These are phyloP conservation scores for Paradisaea rubra DNA, from an alignment of 2,113 vertebrate species.

Conservation along the genomic window DNA sequence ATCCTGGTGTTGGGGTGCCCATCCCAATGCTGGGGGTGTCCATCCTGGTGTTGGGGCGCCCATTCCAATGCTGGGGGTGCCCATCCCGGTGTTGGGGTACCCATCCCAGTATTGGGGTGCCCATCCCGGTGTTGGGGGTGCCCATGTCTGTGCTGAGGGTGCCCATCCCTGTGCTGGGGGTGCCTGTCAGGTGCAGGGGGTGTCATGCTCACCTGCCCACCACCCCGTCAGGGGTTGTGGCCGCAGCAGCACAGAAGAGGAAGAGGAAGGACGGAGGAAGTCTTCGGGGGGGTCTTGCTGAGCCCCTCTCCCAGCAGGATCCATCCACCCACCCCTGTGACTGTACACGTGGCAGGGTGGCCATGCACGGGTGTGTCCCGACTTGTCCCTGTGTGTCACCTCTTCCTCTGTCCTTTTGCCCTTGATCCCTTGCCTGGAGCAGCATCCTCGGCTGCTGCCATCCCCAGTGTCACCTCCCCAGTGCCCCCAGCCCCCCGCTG, in stretches of 20 bases:
- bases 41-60: background rate
- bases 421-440: background rate
- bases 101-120: too few species aligned
- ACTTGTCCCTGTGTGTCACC: background rate
- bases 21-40: background rate
- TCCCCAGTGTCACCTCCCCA: background rate
- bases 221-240: background rate
- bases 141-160: accelerated
- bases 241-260: accelerated
- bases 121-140: background rate
- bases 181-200: background rate
- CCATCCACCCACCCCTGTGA: accelerated
- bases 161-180: background rate
- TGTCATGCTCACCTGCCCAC: accelerated
- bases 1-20: background rate
- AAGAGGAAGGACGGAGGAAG: background rate
- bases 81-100: accelerated
- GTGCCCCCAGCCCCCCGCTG: background rate
- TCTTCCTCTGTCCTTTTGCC: background rate
- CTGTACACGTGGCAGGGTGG: background rate
- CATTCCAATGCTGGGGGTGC: background rate
- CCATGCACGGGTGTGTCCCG: accelerated
- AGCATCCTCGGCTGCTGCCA: background rate
- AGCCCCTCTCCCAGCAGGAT: background rate
- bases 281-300: accelerated